Conservation (phyloP, 2,797 vertebrate species). For the Danionella dracula region DNA sequence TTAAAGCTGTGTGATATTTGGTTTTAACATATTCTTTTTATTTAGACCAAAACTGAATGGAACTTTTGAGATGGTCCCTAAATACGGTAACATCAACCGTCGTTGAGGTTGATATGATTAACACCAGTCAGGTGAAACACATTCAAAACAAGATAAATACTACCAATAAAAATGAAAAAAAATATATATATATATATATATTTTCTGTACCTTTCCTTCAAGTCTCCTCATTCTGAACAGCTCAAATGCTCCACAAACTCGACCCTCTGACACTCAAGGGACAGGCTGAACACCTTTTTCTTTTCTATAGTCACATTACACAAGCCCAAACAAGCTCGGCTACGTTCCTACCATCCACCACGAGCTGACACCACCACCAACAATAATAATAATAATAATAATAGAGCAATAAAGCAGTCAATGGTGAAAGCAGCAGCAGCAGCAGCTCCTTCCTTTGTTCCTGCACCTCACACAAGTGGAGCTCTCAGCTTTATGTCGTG, state of each 20-base stretch:
- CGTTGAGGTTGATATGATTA: too few species aligned
- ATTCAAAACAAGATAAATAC: too few species aligned
- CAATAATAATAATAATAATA: too few species aligned
- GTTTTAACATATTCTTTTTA: too few species aligned
- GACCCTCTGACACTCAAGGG: neutral
- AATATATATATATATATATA: too few species aligned
- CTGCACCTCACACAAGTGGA: neutral
- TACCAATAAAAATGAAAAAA: too few species aligned
- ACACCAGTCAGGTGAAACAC: too few species aligned
- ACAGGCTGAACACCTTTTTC: slow-evolving; percentile 16
- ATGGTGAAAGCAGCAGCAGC: neutral
- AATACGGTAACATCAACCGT: too few species aligned
- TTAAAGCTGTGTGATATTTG: too few species aligned
- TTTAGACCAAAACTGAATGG: too few species aligned
- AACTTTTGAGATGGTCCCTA: too few species aligned
- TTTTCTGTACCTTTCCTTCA: neutral
- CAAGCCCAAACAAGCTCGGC: neutral
- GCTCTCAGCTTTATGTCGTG: too few species aligned
- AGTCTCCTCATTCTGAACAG: neutral
- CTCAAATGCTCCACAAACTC: neutral
- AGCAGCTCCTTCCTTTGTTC: slow-evolving; percentile 10
- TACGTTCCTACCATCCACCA: neutral
- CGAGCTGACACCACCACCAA: neutral
- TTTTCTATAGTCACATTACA: neutral
- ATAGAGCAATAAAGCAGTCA: neutral